Evolutionary conservation across 2,113 vertebrate genomes (phyloP).

Genomic region (Bungarus multicinctus): DNA sequence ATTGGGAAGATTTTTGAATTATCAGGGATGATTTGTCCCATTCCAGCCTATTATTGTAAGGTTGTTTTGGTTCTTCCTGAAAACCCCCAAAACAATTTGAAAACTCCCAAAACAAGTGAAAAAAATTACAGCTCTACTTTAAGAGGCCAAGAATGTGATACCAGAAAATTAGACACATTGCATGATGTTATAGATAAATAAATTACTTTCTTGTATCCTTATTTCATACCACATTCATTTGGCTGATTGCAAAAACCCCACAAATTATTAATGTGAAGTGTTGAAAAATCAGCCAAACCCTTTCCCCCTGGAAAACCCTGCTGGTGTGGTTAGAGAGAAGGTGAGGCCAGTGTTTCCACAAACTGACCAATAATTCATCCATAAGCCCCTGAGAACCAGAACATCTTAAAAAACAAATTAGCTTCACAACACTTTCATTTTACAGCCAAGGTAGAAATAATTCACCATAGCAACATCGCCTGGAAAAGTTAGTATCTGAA

Average conservation of each 20-base stretch:
- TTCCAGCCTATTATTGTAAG: not conserved
- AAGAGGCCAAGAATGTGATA: not conserved
- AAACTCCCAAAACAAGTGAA: not conserved
- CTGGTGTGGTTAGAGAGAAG: not conserved
- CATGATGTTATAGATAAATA: not conserved
- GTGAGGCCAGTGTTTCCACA: not conserved
- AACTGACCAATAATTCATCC: not conserved
- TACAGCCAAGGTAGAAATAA: not conserved
- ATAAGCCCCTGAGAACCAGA: not conserved
- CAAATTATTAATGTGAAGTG: not conserved
- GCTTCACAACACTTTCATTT: not conserved
- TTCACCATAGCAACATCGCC: not conserved
- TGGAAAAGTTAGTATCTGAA: not conserved
- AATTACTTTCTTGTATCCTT: not conserved
- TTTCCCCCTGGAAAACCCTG: not conserved
- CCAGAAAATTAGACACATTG: not conserved
- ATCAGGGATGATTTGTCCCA: not conserved
- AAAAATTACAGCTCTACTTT: not conserved
- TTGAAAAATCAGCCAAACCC: not conserved
- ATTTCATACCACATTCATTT: not conserved
- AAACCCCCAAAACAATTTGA: not conserved
- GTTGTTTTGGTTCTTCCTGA: not conserved
- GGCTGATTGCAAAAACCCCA: not conserved
- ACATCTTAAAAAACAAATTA: not conserved
- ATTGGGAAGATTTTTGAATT: not conserved